Conservation (phyloP, 2,888 invertebrate species). For the Lasioglossum pauxillum region DNA sequence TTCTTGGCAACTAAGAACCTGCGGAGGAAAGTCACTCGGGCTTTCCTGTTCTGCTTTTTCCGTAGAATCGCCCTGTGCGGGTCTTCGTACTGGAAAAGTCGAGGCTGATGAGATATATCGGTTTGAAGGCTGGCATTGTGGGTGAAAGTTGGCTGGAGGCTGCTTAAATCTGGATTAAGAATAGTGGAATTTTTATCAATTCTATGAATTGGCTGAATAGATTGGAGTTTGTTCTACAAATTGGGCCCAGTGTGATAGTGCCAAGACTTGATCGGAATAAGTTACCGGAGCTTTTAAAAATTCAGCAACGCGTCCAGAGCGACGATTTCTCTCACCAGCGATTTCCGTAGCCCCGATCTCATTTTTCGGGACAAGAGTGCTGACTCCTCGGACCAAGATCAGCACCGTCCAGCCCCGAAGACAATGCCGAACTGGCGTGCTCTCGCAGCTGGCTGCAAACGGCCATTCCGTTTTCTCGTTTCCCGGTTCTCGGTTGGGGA, state of each 20-base stretch:
- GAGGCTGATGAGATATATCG: background rate
- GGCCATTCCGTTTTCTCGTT: slow-evolving; percentile 31
- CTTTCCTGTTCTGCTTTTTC: background rate
- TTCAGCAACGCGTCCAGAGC: background rate
- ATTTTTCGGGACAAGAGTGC: slow-evolving; percentile 19
- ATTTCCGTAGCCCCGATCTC: slow-evolving; percentile 23
- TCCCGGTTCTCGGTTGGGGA: slow-evolving; percentile 10
- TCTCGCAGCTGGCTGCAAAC: slow-evolving; percentile 41
- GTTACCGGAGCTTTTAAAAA: background rate
- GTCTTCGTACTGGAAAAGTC: background rate
- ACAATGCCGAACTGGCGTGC: slow-evolving; percentile 69
- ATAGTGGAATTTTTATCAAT: background rate
- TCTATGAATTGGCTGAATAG: background rate
- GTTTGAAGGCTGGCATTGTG: background rate
- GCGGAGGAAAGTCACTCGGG: background rate
- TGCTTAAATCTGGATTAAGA: background rate
- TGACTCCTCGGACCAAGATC: slow-evolving; percentile 8
- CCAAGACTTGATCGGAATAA: background rate
- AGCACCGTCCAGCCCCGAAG: slow-evolving; percentile 61
- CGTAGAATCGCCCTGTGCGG: background rate
- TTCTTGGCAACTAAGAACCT: background rate
- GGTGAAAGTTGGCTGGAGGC: background rate
- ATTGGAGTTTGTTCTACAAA: background rate
- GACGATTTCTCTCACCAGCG: slow-evolving; percentile 3
- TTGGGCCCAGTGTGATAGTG: background rate